These are phyloP conservation scores for Perdita meconis DNA, from an alignment of 2,888 invertebrate genomes.

Conservation along the genomic window DNA sequence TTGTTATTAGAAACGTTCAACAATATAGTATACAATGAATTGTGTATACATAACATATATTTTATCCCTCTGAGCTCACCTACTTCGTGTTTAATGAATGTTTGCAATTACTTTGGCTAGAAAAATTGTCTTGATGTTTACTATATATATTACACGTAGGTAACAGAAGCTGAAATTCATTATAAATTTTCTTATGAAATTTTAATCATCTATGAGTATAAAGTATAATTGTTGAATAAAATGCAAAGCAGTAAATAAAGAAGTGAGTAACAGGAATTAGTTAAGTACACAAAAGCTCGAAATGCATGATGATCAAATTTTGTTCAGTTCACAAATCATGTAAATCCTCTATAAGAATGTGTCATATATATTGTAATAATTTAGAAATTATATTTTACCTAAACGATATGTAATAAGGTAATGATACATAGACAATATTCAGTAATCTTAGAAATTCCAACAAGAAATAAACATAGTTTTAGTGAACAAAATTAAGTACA, in stretches of 20 bases:
- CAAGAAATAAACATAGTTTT: conserved; percentile 29
- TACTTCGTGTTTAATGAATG: conserved; percentile 50
- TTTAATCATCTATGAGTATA: conserved; percentile 25
- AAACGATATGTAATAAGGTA: conserved; percentile 31
- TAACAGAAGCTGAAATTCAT: conserved; percentile 58
- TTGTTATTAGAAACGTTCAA: conserved; percentile 79
- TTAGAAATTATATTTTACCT: conserved; percentile 35
- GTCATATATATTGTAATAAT: conserved; percentile 12
- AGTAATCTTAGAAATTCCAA: conserved; percentile 35
- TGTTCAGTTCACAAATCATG: conserved; percentile 25
- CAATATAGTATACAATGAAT: conserved; percentile 81
- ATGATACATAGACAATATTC: conserved; percentile 23
- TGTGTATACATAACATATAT: conserved; percentile 78
- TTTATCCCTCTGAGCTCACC: conserved; percentile 65
- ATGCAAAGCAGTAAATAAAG: conserved; percentile 12
- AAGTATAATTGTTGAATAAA: conserved; percentile 21
- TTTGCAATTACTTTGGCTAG: conserved; percentile 34
- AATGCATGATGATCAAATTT: conserved; percentile 3
- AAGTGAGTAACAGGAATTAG: conserved; percentile 19
- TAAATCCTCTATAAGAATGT: conserved; percentile 31
- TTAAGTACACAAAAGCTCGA: conserved; percentile 36
- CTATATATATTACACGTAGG: conserved; percentile 62
- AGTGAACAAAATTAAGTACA: conserved; percentile 21
- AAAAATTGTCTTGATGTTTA: conserved; percentile 53
- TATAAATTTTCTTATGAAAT: conserved; percentile 14